These are phyloP conservation scores for Nothoprocta pentlandii DNA, from an alignment of 2,113 vertebrate genomes.

Conservation along the genomic window DNA sequence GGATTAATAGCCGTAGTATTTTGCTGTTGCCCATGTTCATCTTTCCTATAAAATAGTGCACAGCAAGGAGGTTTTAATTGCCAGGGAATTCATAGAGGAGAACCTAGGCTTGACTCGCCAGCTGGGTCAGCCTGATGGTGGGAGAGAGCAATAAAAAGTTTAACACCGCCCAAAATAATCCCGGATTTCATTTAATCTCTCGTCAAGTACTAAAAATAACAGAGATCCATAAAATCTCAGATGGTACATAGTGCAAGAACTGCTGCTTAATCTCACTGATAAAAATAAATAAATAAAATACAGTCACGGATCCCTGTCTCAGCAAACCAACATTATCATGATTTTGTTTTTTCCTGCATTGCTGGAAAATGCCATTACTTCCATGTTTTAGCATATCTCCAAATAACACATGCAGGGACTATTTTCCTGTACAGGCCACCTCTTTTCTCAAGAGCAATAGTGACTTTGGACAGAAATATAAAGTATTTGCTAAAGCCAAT, in stretches of 20 bases:
- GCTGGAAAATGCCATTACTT: conserved; percentile 62
- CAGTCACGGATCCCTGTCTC: background rate
- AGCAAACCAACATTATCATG: conserved; percentile 36
- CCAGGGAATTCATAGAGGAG: background rate
- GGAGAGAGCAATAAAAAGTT: conserved; percentile 70
- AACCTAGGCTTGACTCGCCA: conserved; percentile 22
- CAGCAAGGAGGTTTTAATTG: background rate
- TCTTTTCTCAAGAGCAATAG: conserved; percentile 63
- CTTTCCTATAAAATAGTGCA: background rate
- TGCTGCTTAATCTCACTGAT: background rate
- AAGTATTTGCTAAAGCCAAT: conserved; percentile 70
- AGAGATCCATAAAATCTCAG: conserved; percentile 68
- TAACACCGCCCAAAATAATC: conserved; percentile 72
- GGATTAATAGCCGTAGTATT: background rate
- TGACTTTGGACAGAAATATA: conserved; percentile 70
- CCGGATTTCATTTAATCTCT: conserved; percentile 66
- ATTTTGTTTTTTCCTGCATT: conserved; percentile 22
- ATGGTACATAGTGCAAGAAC: conserved; percentile 46
- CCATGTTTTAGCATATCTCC: conserved; percentile 64
- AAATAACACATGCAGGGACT: conserved; percentile 69
- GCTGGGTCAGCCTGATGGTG: conserved; percentile 57
- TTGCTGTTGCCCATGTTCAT: background rate
- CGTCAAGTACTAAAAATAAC: conserved; percentile 66
- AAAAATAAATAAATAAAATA: conserved; percentile 36
- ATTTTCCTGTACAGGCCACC: conserved; percentile 70